Percentiles rank a stretch among this genome's conserved stretches.
These are phyloP conservation scores for Platichthys stellatus DNA, from an alignment of 2,113 vertebrate species.

Conservation along the genomic window DNA sequence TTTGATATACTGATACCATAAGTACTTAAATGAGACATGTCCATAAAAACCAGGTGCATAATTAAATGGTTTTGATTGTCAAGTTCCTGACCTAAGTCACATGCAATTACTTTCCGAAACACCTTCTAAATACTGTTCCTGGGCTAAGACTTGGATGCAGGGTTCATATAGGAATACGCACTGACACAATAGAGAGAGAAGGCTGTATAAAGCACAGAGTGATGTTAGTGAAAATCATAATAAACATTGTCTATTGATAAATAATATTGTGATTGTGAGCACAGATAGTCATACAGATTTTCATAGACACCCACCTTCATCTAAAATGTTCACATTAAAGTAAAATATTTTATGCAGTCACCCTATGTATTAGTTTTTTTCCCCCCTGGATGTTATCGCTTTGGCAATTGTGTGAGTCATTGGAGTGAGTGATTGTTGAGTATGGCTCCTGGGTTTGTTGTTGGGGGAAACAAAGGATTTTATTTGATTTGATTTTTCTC, in stretches of 20 bases:
- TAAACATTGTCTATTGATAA: neutral
- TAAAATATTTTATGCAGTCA: conserved; percentile 49
- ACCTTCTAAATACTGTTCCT: too few species aligned
- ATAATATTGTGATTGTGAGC: neutral
- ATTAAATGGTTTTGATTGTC: too few species aligned
- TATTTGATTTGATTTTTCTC: conserved; percentile 73
- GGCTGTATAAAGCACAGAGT: neutral
- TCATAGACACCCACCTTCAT: neutral
- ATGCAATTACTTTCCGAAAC: too few species aligned
- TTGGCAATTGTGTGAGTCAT: conserved; percentile 71
- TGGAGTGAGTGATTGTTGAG: conserved; percentile 76
- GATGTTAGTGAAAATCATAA: neutral
- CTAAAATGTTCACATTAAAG: conserved; percentile 32
- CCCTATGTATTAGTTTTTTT: conserved; percentile 17
- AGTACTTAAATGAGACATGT: too few species aligned
- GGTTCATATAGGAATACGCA: neutral
- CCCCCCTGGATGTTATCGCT: conserved; percentile 58
- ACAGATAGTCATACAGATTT: neutral
- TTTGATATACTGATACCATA: too few species aligned
- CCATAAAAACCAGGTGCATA: too few species aligned
- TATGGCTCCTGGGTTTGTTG: conserved; percentile 73
- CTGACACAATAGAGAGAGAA: neutral
- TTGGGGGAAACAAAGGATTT: conserved; percentile 68
- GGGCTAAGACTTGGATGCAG: too few species aligned
- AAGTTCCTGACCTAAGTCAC: too few species aligned